Evolutionary conservation across 2,888 invertebrate species (phyloP), one percentile per base, ranked within the genome.

Genomic region (Spilosoma lubricipeda): DNA sequence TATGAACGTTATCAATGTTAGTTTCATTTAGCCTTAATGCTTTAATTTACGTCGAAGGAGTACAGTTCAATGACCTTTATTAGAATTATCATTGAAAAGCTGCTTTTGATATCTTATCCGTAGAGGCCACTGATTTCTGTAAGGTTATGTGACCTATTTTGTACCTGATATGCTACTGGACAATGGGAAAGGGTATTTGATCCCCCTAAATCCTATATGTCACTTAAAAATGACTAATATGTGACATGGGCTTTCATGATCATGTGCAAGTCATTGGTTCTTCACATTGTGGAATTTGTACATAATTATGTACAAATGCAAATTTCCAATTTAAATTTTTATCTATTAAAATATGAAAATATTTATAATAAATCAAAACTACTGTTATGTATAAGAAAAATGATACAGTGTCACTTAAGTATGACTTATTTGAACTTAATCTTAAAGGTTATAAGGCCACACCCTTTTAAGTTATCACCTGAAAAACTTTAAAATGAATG

Each of bases 31-130:
- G 73, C 71, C 65, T 74, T 76, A 80, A 48, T 70, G 75, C 68
- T 71, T 74, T 76, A 80, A 80, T 84, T 80, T 80, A 77, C 72
- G 76, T 74, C 66, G 80, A 74, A 76, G 80, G 77, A 77, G 70
- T 77, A 66, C 74, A 85, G 90, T 88, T 90, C 90, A 89, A 77
- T 87, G 90, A 90, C 90, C 90, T 87, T 85, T 84, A 83, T 87
- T 83, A 86, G 82, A 86, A 87, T 90, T 89, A 90, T 90, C 87
- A 85, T 85, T 84, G 78, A 85, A 87, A 84, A 83, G 75, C 79
- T 82, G 77, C 67, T 75, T 78, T 69, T 77, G 79, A 72, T 85
- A 87, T 86, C 85, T 86, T 87, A 88, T 85, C 63, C 85, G 82
- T 67, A 74, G 72, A 73, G 69, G 63, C 67, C 77, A 69, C 71